These are phyloP conservation scores for Berghia stephanieae DNA, from an alignment of 1,140 invertebrate genomes.

Conservation along the genomic window DNA sequence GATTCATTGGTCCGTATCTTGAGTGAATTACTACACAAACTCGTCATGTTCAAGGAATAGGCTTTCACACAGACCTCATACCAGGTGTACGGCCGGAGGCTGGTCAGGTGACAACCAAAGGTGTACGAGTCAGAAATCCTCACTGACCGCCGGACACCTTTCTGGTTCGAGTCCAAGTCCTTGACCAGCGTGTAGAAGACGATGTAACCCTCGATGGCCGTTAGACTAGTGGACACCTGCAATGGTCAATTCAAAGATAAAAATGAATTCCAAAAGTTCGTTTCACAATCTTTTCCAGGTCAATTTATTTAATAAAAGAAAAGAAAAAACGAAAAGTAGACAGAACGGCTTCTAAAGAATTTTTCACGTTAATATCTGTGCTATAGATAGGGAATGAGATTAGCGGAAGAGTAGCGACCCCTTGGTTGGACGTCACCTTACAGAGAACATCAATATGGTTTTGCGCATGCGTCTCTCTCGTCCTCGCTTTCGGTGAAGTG, in stretches of 20 bases:
- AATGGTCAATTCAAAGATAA: too few relatives aligned
- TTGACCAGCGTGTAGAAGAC: constrained; percentile 77
- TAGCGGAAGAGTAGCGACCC: too few relatives aligned
- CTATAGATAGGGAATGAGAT: too few relatives aligned
- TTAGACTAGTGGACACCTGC: constrained; percentile 60
- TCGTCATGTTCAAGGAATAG: constrained; percentile 78
- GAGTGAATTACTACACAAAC: constrained; percentile 74
- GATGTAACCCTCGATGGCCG: constrained; percentile 85
- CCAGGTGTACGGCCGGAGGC: constrained; percentile 82
- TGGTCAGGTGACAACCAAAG: constrained; percentile 74
- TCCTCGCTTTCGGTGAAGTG: too few relatives aligned
- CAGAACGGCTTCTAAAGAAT: too few relatives aligned
- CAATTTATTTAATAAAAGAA: neutral
- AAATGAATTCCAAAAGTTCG: neutral
- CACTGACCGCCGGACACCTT: constrained; percentile 37
- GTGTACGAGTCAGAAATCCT: constrained; percentile 58
- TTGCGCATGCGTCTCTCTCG: too few relatives aligned
- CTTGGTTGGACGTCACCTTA: too few relatives aligned
- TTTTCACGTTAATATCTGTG: too few relatives aligned
- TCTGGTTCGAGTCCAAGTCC: constrained; percentile 39
- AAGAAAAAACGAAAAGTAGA: too few relatives aligned
- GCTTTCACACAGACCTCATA: constrained; percentile 77
- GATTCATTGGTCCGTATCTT: constrained; percentile 68
- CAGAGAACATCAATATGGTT: too few relatives aligned
- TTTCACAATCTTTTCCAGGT: neutral